Percentiles rank a stretch among this genome's conserved stretches.
phyloP scores from a whole-genome alignment of 2,797 vertebrate species.

The Crenuchus spilurus region DNA sequence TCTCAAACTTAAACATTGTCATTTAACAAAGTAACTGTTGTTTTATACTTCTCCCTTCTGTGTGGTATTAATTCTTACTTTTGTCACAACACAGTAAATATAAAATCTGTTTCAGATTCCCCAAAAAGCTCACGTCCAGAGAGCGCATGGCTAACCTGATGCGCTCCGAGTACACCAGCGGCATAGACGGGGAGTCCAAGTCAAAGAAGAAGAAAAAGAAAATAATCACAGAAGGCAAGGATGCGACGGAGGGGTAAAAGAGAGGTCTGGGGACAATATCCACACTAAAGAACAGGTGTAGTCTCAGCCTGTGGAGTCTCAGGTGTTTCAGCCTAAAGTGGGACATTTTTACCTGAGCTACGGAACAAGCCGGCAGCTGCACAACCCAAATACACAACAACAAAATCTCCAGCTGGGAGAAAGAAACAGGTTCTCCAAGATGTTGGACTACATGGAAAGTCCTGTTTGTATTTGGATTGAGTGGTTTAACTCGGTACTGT shows the following conservation, averaged over 20 bases:
- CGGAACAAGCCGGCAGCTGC: neutral
- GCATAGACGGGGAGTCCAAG: conserved; percentile 67
- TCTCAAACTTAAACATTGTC: too few species aligned
- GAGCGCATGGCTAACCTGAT: conserved; percentile 71
- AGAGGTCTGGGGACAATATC: neutral
- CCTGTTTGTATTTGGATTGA: neutral
- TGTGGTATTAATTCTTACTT: neutral
- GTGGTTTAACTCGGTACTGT: neutral
- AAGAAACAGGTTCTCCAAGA: neutral
- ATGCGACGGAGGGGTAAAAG: conserved; percentile 36
- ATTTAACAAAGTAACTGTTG: too few species aligned
- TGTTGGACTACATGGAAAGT: neutral
- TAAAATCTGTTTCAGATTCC: conserved; percentile 62
- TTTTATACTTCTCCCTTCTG: neutral
- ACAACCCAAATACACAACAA: neutral
- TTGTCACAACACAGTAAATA: neutral
- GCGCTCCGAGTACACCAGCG: conserved; percentile 84
- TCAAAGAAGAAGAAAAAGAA: conserved; percentile 68
- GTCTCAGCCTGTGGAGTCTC: conserved; percentile 4
- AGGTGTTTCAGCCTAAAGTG: neutral
- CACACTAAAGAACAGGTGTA: conserved; percentile 2
- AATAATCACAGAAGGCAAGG: conserved; percentile 17
- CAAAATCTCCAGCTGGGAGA: neutral
- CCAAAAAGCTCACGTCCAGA: conserved; percentile 61
- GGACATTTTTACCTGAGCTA: conserved; percentile 7